Percentiles rank a stretch among this genome's conserved stretches.
Conservation (phyloP, 2,113 vertebrate species). For the Vombatus ursinus region DNA sequence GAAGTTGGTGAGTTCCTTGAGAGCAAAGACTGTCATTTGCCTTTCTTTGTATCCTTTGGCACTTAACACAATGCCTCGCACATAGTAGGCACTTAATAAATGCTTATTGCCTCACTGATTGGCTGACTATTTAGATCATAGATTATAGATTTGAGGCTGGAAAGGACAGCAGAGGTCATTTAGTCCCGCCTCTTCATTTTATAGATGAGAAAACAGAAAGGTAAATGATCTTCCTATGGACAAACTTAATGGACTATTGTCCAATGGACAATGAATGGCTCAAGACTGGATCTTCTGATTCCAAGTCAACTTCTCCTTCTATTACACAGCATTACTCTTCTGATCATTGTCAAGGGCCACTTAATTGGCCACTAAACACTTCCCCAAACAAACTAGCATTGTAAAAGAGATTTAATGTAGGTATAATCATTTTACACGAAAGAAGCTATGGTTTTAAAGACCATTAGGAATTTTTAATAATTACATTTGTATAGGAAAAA, state of each 20-base stretch:
- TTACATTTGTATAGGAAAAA: not conserved
- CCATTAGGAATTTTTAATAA: not conserved
- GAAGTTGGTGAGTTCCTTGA: not conserved
- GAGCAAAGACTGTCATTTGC: not conserved
- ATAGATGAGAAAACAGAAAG: not conserved
- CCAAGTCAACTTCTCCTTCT: not conserved
- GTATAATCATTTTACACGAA: not conserved
- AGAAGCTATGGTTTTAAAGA: not conserved
- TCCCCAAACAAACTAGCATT: not conserved
- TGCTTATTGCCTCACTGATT: not conserved
- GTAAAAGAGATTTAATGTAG: not conserved
- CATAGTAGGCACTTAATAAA: not conserved
- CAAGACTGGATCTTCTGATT: not conserved
- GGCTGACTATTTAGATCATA: not conserved
- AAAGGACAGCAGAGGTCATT: not conserved
- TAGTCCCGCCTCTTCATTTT: no score
- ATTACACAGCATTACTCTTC: not conserved
- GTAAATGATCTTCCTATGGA: not conserved
- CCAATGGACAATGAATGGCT: not conserved
- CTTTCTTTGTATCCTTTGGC: not conserved
- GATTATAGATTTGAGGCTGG: not conserved
- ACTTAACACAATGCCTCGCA: not conserved
- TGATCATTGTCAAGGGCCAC: not conserved
- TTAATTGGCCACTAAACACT: not conserved
- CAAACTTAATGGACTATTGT: not conserved